Conservation (phyloP, 2,888 invertebrate species). For the Eupithecia pulchellata region DNA sequence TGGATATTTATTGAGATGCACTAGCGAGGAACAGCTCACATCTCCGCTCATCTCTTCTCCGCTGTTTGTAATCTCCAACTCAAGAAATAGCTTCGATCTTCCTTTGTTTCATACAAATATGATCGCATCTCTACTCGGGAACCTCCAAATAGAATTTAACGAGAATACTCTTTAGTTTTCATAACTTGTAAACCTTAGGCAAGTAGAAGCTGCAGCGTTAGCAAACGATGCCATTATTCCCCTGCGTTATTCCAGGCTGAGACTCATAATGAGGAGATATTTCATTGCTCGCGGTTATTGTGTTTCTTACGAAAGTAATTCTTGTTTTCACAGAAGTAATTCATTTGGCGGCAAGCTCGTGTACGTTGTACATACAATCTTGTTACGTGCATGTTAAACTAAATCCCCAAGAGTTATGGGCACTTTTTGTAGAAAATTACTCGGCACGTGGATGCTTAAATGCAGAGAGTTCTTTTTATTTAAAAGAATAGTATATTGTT, state of each 20-base stretch:
- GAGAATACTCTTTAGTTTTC: not conserved
- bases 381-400: slow-evolving; percentile 31
- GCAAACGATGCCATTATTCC: slow-evolving; percentile 26
- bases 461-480: not conserved
- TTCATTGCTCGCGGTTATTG: slow-evolving; percentile 45
- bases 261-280: slow-evolving; percentile 47
- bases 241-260: slow-evolving; percentile 37
- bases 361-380: slow-evolving; percentile 34
- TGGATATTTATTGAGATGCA: too few species aligned
- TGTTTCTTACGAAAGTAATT: slow-evolving; percentile 45
- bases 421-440: slow-evolving; percentile 30
- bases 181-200: slow-evolving; percentile 12
- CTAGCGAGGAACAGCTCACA: too few species aligned
- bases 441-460: slow-evolving; percentile 17
- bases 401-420: slow-evolving; percentile 29
- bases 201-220: slow-evolving; percentile 33
- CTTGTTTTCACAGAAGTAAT: slow-evolving; percentile 44
- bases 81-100: too few species aligned
- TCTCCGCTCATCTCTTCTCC: too few species aligned
- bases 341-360: slow-evolving; percentile 39
- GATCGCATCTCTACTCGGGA: too few species aligned
- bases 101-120: too few species aligned
- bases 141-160: too few species aligned
- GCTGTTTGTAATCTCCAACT: too few species aligned
- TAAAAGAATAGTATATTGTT: not conserved